Base-by-base conservation (phyloP, 2,113 vertebrate species). In the Plectropomus leopardus region DNA sequence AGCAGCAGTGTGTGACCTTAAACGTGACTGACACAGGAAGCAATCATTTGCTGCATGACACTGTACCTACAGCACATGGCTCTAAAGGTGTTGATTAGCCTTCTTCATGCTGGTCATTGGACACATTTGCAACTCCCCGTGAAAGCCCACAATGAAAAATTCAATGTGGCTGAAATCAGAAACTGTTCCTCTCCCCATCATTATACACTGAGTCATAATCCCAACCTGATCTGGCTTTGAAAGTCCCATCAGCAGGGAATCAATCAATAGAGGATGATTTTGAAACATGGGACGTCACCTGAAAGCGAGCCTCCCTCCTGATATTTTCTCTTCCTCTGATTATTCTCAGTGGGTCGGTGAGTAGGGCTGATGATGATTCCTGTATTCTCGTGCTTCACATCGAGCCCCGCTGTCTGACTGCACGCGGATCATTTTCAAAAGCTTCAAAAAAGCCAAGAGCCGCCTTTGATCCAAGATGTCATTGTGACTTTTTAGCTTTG, bases 391-490 rank as follows among this genome's bases (percentile, higher is more conserved):
- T 72, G 68, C 71, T 81, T 69, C 47, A 32, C 54, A 66, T 77
- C 40, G 54, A 48, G 26, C 48, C 54, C 32, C 28, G 21, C 74
- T 82, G 42, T 73, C 65, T 57, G 26, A 50, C 24, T 30, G 34
- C 65, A 86, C 7, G 4, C 23, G 54, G 30, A 78, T 73, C 11
- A 48, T 85, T 83, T 86, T 85, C 73, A 66, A 68, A 77, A 55
- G 30, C 47, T 73, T 77, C 5, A 72, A 54, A 80, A n/a, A 76
- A 82, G 71, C 16, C 32, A 44, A 19, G 15, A 30, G 48, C 30
- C 45, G 26, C n/a, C 74, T 90, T 83, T 89, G 79, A 90, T 86
- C 73, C 32, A 8, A 74, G 10, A 69, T 64, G 67, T 59, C 77
- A 48, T 65, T 60, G 69, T 69, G 72, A 76, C 72, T 70, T 59